Conservation (phyloP, 2,797 vertebrate species). For the Enteromius paludinosus region DNA sequence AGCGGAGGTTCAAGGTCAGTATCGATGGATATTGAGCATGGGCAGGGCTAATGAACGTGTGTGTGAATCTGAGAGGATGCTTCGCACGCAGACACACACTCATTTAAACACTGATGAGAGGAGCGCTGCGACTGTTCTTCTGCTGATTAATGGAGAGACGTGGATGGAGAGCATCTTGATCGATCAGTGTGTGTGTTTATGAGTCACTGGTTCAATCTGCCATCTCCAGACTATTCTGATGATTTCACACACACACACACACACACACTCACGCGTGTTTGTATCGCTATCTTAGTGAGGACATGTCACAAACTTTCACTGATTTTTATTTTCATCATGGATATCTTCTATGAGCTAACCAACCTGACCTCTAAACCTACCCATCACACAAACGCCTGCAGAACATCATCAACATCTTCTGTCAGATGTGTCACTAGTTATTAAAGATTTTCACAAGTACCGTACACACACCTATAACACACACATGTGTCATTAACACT, state of each 20-base stretch:
- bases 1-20: neutral
- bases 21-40: neutral
- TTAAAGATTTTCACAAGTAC: no score
- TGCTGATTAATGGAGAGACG: slow-evolving; percentile 47
- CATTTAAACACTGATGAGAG: neutral
- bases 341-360: neutral
- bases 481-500: neutral
- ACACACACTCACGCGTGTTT: no score
- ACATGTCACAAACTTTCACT: neutral
- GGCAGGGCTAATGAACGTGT: neutral
- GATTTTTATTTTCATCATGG: no score
- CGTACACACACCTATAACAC: no score
- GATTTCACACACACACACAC: neutral
- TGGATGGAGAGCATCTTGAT: slow-evolving; percentile 29
- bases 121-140: neutral
- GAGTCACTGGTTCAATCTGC: neutral
- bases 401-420: neutral
- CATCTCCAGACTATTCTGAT: neutral
- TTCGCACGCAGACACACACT: neutral
- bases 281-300: no score
- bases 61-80: neutral
- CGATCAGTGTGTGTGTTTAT: slow-evolving; percentile 4
- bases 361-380: neutral
- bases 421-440: no score
- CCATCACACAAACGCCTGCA: neutral